Evolutionary conservation across 2,797 vertebrate species (phyloP), one percentile per base, ranked within the genome.

Genomic region (Perodicticus potto): DNA sequence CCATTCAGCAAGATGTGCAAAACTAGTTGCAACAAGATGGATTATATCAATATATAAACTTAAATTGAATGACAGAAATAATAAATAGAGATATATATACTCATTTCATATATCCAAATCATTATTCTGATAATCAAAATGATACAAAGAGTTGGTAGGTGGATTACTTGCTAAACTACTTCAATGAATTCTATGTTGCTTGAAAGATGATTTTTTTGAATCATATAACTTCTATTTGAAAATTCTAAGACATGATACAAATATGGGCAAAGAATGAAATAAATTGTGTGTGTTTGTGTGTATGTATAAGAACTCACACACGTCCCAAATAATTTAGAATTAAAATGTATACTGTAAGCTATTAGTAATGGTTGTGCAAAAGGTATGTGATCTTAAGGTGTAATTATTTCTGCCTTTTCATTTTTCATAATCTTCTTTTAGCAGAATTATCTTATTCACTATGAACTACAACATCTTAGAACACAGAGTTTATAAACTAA

Each of bases 151-250:
- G 1, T 74, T 93, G 25, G 2, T 81, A 83, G 12, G 20, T 77
- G 40, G 14, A 70, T 84, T 65, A 43, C 0, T 82, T 69, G 45
- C 10, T 74, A 93, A 80, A 3, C 25, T 92, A 81, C 45, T 59
- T 49, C 5, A 76, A 90, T 72, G 27, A 78, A 92, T 65, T 93
- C 29, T 85, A 23, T 22, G 29, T 40, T 85, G 10, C 23, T 93
- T 67, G 63, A 43, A 69, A 94, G n/a, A 53, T 85, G 29, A 72
- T 53, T 91, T 93, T 87, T 82, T 34, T 49, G 16, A 93, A 85
- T 8, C 4, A 94, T 23, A 27, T 40, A 83, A 83, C 70, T 72
- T 95, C 63, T 61, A 34, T 57, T 92, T 82, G 37, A 85, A 96
- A 93, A 91, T 65, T 78, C 16, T 49, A 92, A 89, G 43, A 61